phyloP scores from a whole-genome alignment of 1,140 invertebrate genomes.

The Monomorium pharaonis region DNA sequence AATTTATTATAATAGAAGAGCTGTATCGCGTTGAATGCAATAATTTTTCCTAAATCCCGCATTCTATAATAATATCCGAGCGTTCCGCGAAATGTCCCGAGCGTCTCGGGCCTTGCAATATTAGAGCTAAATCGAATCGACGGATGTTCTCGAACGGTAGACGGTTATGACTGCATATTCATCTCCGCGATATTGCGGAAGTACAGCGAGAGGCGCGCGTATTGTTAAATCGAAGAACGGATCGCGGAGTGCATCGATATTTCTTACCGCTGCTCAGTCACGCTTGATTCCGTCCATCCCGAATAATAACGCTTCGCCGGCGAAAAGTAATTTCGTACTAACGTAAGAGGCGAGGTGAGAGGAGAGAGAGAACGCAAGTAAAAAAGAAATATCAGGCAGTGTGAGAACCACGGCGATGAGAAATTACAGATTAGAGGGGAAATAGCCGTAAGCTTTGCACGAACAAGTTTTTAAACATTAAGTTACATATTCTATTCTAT shows the following conservation, averaged over 20 bases:
- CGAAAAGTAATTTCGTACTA: slow-evolving; percentile 12
- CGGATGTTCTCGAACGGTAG: neutral
- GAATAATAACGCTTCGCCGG: neutral
- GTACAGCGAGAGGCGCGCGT: slow-evolving; percentile 25
- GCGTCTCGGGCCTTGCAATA: neutral
- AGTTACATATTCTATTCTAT: no score
- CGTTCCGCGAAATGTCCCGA: neutral
- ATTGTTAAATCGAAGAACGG: slow-evolving; percentile 46
- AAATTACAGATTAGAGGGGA: neutral
- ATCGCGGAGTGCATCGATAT: slow-evolving; percentile 26
- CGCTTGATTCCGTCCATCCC: slow-evolving; percentile 19
- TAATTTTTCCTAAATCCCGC: neutral
- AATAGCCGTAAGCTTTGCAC: neutral
- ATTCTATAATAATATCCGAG: neutral
- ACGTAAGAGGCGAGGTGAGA: neutral
- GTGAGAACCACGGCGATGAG: neutral
- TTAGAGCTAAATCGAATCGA: neutral
- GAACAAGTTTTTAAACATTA: neutral
- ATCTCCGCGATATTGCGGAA: slow-evolving; percentile 39
- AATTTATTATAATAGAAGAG: neutral
- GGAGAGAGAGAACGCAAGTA: neutral
- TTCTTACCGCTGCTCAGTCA: slow-evolving; percentile 25
- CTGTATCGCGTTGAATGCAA: neutral
- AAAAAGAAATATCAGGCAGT: neutral
- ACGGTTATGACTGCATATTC: slow-evolving; percentile 29